phyloP scores from a whole-genome alignment of 2,797 vertebrate species.

The Enteromius paludinosus region DNA sequence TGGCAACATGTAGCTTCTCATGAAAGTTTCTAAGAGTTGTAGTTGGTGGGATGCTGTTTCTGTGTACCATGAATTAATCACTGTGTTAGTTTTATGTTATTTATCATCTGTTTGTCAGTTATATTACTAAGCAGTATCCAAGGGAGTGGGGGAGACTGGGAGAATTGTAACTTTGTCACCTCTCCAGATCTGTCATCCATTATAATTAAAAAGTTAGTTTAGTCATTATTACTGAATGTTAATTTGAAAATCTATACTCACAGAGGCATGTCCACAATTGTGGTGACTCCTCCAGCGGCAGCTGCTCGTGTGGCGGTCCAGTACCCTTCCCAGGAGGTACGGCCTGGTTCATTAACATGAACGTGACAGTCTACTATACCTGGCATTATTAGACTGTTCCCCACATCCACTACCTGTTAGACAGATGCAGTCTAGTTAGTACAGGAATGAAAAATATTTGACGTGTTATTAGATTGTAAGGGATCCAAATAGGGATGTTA shows the following conservation, averaged over 20 bases:
- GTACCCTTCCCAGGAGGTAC: constrained; percentile 82
- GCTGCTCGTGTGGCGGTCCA: constrained; percentile 81
- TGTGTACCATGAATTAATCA: constrained; percentile 56
- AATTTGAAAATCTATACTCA: constrained; percentile 61
- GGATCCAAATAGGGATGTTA: neutral
- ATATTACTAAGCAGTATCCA: neutral
- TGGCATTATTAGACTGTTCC: constrained; percentile 82
- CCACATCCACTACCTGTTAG: constrained; percentile 80
- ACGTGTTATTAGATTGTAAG: neutral
- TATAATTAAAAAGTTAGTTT: neutral
- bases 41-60: constrained; percentile 83
- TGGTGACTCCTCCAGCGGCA: constrained; percentile 85
- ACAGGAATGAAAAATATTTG: neutral
- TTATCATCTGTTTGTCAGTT: neutral
- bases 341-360: constrained; percentile 85
- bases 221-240: neutral
- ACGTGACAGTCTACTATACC: constrained; percentile 84
- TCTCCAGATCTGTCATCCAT: neutral
- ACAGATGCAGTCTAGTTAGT: neutral
- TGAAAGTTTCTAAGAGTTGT: constrained; percentile 79
- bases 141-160: neutral
- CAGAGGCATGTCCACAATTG: constrained; percentile 87
- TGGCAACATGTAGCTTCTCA: constrained; percentile 74
- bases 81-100: neutral
- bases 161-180: neutral